A percentile compares a stretch with the other conserved stretches of the same genome.
Evolutionary conservation across 2,888 invertebrate species (phyloP).

Genomic region (Cryptocephalus primarius): DNA sequence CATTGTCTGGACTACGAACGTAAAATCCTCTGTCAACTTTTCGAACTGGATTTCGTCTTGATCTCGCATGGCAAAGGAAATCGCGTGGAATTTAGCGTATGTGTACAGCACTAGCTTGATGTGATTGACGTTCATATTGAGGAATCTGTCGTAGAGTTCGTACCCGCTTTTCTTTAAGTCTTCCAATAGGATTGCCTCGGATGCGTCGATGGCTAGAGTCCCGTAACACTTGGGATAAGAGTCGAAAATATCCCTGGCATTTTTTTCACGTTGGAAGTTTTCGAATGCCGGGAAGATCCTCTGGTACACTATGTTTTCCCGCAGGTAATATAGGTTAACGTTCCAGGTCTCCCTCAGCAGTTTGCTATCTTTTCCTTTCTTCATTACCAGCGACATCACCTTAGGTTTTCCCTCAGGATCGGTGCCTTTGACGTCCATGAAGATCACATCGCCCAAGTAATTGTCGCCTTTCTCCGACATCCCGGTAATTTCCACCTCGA

Average conservation of each 20-base stretch:
- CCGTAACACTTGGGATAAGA: constrained; percentile 8
- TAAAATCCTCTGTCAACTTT: not conserved
- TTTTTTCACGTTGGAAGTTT: constrained; percentile 5
- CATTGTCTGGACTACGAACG: not conserved
- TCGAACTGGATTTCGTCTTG: constrained; percentile 5
- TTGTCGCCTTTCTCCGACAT: constrained; percentile 3
- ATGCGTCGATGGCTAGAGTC: constrained; percentile 1
- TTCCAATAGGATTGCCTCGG: constrained; percentile 7
- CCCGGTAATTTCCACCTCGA: too few relatives aligned
- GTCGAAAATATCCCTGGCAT: not conserved
- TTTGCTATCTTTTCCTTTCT: constrained; percentile 6
- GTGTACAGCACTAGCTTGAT: constrained; percentile 5
- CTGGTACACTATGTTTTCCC: constrained; percentile 8
- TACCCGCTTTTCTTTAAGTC: constrained; percentile 9
- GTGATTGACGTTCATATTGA: constrained; percentile 7
- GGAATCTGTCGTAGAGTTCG: constrained; percentile 3
- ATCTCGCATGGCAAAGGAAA: constrained; percentile 10
- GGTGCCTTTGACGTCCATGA: constrained; percentile 7
- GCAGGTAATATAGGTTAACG: constrained; percentile 1
- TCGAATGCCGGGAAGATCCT: constrained; percentile 7
- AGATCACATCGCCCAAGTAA: constrained; percentile 9
- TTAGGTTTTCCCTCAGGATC: not conserved
- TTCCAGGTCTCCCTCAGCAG: not conserved
- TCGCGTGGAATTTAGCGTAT: constrained; percentile 11
- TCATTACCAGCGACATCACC: constrained; percentile 7